Percentiles rank a stretch among this genome's conserved stretches.
Evolutionary conservation across 1,140 invertebrate species (phyloP).

Genomic region (Leguminivora glycinivorella): DNA sequence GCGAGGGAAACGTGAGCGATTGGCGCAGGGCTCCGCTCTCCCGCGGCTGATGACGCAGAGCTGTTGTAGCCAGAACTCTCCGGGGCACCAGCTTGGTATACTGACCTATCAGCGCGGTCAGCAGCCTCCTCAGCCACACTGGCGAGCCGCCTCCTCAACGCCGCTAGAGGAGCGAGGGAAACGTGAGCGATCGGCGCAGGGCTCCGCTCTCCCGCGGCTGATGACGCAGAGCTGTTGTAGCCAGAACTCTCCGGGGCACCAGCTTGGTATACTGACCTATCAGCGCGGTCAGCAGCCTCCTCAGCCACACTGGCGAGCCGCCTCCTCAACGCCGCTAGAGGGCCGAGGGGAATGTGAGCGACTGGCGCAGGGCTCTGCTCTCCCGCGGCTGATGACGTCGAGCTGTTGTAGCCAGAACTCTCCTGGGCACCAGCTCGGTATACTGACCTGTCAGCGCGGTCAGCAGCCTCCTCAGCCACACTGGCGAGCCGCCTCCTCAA

Average conservation of each 20-base stretch:
- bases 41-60: slow-evolving; percentile 87
- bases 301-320: slow-evolving; percentile 57
- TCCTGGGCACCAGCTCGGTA: slow-evolving; percentile 89
- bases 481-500: slow-evolving; percentile 83
- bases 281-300: slow-evolving; percentile 35
- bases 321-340: slow-evolving; percentile 35
- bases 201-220: too few relatives aligned
- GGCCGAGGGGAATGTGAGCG: background rate
- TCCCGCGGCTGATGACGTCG: too few relatives aligned
- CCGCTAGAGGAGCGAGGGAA: slow-evolving; percentile 71
- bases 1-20: slow-evolving; percentile 78
- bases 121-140: slow-evolving; percentile 73
- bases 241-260: slow-evolving; percentile 89
- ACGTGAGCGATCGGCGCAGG: background rate
- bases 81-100: too few relatives aligned
- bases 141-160: slow-evolving; percentile 81
- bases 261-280: slow-evolving; percentile 68
- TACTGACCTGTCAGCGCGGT: slow-evolving; percentile 76
- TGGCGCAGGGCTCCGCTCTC: slow-evolving; percentile 86
- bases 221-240: slow-evolving; percentile 90
- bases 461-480: slow-evolving; percentile 82
- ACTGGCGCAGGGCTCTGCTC: too few relatives aligned
- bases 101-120: slow-evolving; percentile 77
- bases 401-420: slow-evolving; percentile 90
- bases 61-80: slow-evolving; percentile 91